A percentile compares a stretch with the other conserved stretches of the same genome.
Evolutionary conservation across 2,113 vertebrate species (phyloP).

Genomic region (Nycticebus coucang): DNA sequence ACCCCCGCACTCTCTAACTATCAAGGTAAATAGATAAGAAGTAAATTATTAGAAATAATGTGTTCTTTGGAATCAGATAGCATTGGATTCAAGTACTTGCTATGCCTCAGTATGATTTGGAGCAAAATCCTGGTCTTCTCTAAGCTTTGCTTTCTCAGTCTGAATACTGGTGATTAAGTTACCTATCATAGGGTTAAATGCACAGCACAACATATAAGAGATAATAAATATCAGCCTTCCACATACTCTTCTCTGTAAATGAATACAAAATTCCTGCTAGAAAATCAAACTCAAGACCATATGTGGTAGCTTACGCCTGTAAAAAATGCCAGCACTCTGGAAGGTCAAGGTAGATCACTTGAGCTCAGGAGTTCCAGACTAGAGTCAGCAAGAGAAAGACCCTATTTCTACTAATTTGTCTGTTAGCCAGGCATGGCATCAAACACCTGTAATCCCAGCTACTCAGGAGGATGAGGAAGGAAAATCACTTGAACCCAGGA

Average conservation of each 20-base stretch:
- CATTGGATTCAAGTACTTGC: not conserved
- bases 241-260: not conserved
- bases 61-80: not conserved
- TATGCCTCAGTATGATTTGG: not conserved
- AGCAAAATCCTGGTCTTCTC: not conserved
- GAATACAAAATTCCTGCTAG: not conserved
- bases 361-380: too few species aligned
- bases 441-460: too few species aligned
- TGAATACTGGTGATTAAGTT: not conserved
- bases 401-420: too few species aligned
- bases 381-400: too few species aligned
- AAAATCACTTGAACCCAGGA: too few species aligned
- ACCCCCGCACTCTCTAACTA: not conserved
- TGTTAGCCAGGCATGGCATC: too few species aligned
- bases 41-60: not conserved
- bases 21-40: not conserved
- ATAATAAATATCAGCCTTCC: not conserved
- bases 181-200: not conserved
- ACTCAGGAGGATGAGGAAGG: too few species aligned
- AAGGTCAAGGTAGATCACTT: too few species aligned
- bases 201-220: not conserved
- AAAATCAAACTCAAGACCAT: not conserved
- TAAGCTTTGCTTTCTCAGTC: not conserved
- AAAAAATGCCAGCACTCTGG: too few species aligned
- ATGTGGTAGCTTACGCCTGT: too few species aligned